Evolutionary conservation across 2,797 vertebrate species (phyloP), one percentile per base, ranked within the genome.

Genomic region (Enteromius afrohamiltoni): DNA sequence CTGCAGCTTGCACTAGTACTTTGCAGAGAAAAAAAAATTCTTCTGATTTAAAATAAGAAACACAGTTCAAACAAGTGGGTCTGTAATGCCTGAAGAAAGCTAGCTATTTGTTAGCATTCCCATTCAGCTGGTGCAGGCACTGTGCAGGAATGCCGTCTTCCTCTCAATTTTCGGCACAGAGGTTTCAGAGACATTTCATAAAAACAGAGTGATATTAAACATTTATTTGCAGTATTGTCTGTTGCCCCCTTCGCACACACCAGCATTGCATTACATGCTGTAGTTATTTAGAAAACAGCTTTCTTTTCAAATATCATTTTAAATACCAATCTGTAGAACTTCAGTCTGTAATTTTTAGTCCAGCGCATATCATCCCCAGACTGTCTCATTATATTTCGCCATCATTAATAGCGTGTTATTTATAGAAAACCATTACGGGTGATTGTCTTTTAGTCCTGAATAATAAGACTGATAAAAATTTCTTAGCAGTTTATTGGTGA

Each of bases 351-450:
- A 53, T 74, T 14, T 42, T 68, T 23, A n/a, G 71, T 29, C 49
- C 29, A 53, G 49, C 6, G 3, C 49, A 34, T 53, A 17, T n/a
- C 53, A 8, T 37, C 74, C 26, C 23, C 58, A 45, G 58, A 78
- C 77, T 79, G 21, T 87, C 65, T 81, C 81, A 45, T 42, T 79
- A 84, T 45, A 82, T 82, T 65, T 65, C 29, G 34, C 16, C 40
- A 67, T 49, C 26, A 79, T 67, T 79, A 51, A 11, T 51, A 45
- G 3, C 3, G 17, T 37, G 34, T 42, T 80, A 80, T 80, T 70
- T 53, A 69, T 58, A 60, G 79, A 80, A 65, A 80, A 60, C 51
- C 67, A 71, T 70, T 70, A 80, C 19, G 21, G 65, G 8, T 58
- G 31, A 69, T 67, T 3, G 19, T 67, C 62, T 9, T 65, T 34